Evolutionary conservation across 2,797 vertebrate species (phyloP).

Genomic region (Poecilia picta): DNA sequence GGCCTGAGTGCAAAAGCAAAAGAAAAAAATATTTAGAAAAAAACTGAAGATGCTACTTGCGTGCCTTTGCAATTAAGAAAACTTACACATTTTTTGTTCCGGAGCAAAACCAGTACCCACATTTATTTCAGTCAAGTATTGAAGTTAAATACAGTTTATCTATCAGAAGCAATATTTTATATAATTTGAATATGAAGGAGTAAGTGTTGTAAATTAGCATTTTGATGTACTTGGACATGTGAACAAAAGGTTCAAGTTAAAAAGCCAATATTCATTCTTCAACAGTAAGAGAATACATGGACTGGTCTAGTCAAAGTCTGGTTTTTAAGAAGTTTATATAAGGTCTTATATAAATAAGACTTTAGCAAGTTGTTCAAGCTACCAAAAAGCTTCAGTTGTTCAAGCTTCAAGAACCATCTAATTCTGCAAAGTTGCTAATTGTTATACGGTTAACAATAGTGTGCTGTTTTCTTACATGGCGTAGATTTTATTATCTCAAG

Average conservation of each 20-base stretch:
- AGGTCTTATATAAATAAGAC: too few species aligned
- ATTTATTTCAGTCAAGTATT: neutral
- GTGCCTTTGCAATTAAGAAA: neutral
- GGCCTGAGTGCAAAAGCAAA: slow-evolving; percentile 20
- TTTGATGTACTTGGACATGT: neutral
- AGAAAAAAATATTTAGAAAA: neutral
- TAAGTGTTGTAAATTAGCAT: neutral
- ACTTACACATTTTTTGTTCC: neutral
- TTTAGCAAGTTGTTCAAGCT: neutral
- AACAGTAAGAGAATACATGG: neutral
- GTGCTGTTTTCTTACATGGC: neutral
- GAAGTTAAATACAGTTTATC: neutral
- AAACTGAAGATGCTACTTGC: neutral
- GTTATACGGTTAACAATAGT: neutral
- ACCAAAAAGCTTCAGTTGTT: too few species aligned
- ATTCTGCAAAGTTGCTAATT: neutral
- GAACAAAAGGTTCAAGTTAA: neutral
- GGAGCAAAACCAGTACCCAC: neutral
- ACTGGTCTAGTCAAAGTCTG: neutral
- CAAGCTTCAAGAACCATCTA: neutral
- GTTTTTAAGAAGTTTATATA: neutral
- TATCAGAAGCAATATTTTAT: neutral
- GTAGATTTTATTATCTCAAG: neutral
- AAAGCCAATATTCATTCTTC: neutral
- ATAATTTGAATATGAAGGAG: neutral